phyloP scores from a whole-genome alignment of 1,140 invertebrate genomes.

The Penaeus chinensis region DNA sequence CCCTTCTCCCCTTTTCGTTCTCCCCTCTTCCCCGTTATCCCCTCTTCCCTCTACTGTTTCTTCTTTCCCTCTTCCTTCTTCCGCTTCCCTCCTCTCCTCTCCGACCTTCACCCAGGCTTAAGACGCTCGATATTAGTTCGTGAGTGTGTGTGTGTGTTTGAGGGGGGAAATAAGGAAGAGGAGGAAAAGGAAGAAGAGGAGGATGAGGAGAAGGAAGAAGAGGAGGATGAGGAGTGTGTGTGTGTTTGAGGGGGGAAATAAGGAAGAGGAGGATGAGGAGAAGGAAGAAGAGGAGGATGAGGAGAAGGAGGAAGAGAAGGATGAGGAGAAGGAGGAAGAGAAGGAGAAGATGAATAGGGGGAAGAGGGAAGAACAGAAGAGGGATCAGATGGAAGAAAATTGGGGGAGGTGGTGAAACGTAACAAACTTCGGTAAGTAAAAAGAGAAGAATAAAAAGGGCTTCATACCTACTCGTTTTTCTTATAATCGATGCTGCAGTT shows the following conservation, averaged over 20 bases:
- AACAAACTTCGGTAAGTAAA: too few relatives aligned
- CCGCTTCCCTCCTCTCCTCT: too few relatives aligned
- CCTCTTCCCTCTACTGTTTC: neutral
- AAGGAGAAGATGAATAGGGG: neutral
- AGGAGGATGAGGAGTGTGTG: neutral
- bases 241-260: neutral
- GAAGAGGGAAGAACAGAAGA: neutral
- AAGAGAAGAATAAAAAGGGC: too few relatives aligned
- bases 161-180: too few relatives aligned
- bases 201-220: neutral
- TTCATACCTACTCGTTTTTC: too few relatives aligned
- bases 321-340: neutral
- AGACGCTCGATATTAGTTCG: too few relatives aligned
- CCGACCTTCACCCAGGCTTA: too few relatives aligned
- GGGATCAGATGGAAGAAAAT: neutral
- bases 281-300: neutral
- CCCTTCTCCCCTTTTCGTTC: too few relatives aligned
- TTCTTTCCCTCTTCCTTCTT: too few relatives aligned
- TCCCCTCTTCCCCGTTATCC: neutral
- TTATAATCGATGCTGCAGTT: too few relatives aligned
- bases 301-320: neutral
- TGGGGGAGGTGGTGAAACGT: too few relatives aligned
- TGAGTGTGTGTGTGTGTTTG: too few relatives aligned
- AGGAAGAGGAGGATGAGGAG: neutral
- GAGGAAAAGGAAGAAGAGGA: neutral